Base-by-base conservation (phyloP, 2,888 invertebrate species). In the Nezara viridula region DNA sequence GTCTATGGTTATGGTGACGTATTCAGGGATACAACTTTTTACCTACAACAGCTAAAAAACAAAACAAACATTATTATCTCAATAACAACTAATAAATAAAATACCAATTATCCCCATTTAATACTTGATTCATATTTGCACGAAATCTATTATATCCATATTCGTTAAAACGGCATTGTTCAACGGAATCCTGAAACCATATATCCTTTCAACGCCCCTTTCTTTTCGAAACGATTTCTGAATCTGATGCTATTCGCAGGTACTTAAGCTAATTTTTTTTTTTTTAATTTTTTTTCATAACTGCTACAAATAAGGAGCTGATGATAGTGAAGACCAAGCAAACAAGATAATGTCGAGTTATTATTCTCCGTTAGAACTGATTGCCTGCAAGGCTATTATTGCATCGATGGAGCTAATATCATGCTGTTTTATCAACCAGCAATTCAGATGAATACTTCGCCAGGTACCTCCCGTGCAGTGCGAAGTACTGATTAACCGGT, bases 301-400 rank as follows among this genome's bases (percentile, higher is more conserved):
- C 66, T 37, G 32, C 66, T 21, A 19, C 19, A 73, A 37, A 37
- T 73, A 73, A 73, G 66, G 66, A 27, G 16, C 60, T 27, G 60
- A 60, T 27, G 14, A 60, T 3, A 7, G 66, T 5, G 32, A 73
- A 73, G 32, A 73, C 6, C 66, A 37, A 73, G 66, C 19, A 73
- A 73, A 73, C 66, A 73, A 73, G 66, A 37, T 73, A 37, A 73
- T 73, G 27, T 37, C 9, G 66, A 32, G 66, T 37, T 37, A 73
- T 73, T 73, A 73, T 37, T 73, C 66, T 6, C 66, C 66, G 66
- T 73, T 73, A 73, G 66, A 73, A 37, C 66, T 73, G 66, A 73
- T 73, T 16, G 66, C 1, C 66, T 73, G 32, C 66, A 6, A 21
- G 7, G 66, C 37, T 73, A 37, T 73, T 19, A 73, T 32, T 73